These are phyloP conservation scores for Rattus rattus DNA, from an alignment of 2,113 vertebrate species.

Conservation along the genomic window DNA sequence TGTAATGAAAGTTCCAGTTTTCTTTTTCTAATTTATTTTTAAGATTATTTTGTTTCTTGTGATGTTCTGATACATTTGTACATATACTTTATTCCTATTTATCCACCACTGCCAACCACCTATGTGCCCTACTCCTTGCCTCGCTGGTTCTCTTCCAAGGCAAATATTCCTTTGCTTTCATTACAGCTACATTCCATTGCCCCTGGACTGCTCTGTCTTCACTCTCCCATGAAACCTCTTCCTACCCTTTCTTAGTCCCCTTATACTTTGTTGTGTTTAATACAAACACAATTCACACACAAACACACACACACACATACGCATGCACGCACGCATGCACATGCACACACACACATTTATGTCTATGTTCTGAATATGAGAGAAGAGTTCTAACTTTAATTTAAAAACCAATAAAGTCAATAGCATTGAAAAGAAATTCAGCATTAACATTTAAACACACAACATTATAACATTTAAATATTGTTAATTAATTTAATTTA, in stretches of 20 bases:
- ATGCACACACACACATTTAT: not conserved
- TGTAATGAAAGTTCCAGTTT: not conserved
- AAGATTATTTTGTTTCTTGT: not conserved
- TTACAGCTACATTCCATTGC: no score
- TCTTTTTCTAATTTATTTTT: not conserved
- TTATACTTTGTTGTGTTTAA: not conserved
- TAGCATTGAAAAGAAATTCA: not conserved
- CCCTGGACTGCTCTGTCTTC: rapidly evolving
- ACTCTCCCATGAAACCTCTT: not conserved
- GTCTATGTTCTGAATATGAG: not conserved
- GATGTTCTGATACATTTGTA: not conserved
- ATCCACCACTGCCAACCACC: no score
- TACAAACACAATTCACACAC: not conserved
- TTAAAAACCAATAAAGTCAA: not conserved
- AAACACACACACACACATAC: not conserved
- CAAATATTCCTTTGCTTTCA: not conserved
- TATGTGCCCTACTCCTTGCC: not conserved
- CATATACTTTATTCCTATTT: not conserved
- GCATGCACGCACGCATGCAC: no score
- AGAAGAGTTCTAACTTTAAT: not conserved
- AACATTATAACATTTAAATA: no score
- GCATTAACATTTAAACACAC: no score
- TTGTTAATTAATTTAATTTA: no score
- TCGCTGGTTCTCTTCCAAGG: not conserved
- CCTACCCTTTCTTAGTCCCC: no score